These are phyloP conservation scores for Eulemur rufifrons DNA, from an alignment of 2,113 vertebrate species.

Conservation along the genomic window DNA sequence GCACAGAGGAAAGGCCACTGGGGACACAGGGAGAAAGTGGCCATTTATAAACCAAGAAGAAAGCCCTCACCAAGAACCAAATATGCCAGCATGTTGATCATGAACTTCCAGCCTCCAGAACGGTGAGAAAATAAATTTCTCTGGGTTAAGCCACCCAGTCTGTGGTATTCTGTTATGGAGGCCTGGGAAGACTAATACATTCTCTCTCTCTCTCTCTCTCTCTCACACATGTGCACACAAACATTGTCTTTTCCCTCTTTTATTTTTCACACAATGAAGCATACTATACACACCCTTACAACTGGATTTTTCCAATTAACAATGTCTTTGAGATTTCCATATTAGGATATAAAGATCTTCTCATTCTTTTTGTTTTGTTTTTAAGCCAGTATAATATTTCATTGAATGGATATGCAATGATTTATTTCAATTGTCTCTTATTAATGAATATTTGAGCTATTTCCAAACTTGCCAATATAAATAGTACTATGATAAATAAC, in stretches of 20 bases:
- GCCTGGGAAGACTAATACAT: background rate
- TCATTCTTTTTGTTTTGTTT: background rate
- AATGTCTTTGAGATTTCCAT: background rate
- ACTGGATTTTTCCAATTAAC: background rate
- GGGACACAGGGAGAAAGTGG: background rate
- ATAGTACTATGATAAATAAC: background rate
- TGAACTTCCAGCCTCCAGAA: background rate
- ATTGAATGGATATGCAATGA: background rate
- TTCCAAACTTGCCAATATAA: background rate
- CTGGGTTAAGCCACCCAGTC: background rate
- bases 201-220: too few species aligned
- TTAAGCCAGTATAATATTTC: background rate
- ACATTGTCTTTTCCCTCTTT: background rate
- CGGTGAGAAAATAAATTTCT: background rate
- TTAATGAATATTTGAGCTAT: background rate
- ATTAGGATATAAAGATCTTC: background rate
- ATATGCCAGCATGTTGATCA: background rate
- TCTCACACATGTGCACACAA: background rate
- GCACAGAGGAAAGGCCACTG: background rate
- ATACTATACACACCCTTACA: background rate
- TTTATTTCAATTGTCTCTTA: background rate
- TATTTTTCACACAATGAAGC: background rate
- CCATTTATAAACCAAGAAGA: background rate
- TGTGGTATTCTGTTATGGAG: background rate
- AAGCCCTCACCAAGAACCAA: background rate